phyloP scores from a whole-genome alignment of 1,140 invertebrate species.

The Triops cancriformis region DNA sequence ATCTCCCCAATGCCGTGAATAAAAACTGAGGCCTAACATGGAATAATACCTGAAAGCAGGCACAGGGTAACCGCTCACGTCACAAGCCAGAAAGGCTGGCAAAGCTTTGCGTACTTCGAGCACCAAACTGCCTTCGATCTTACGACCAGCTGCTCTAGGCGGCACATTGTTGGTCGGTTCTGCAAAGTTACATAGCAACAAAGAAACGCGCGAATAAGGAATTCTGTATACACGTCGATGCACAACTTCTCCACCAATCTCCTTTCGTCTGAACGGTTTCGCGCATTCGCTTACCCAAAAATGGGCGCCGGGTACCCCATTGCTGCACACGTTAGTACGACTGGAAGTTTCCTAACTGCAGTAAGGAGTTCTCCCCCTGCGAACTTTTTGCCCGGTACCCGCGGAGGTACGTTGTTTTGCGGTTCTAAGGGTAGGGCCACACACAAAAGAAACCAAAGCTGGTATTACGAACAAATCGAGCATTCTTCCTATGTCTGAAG shows the following conservation, averaged over 20 bases:
- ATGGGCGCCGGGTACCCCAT: slow-evolving; percentile 29
- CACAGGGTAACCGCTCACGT: slow-evolving; percentile 41
- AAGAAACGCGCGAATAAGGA: not conserved
- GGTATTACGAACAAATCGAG: not conserved
- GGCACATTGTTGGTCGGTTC: slow-evolving; percentile 47
- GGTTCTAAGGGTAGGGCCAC: slow-evolving; percentile 40
- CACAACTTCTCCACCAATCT: slow-evolving; percentile 16
- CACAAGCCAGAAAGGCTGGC: slow-evolving; percentile 24
- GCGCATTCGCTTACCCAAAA: slow-evolving; percentile 28
- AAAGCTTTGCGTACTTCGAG: slow-evolving; percentile 21
- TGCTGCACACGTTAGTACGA: slow-evolving; percentile 30
- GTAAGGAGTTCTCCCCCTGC: slow-evolving; percentile 19
- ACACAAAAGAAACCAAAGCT: slow-evolving; percentile 8
- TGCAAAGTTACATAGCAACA: slow-evolving; percentile 33
- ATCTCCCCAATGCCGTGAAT: not conserved
- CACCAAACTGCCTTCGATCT: slow-evolving; percentile 35
- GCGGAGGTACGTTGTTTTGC: slow-evolving; percentile 43
- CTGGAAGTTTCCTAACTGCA: not conserved
- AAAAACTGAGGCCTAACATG: not conserved
- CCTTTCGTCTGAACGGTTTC: not conserved
- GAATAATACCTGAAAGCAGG: slow-evolving; percentile 36
- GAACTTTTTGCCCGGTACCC: slow-evolving; percentile 33
- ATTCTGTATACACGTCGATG: slow-evolving; percentile 14
- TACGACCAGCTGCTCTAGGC: slow-evolving; percentile 43
- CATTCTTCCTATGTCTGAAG: not conserved